Evolutionary conservation across 2,113 vertebrate genomes (phyloP).

Genomic region (Odontesthes bonariensis): DNA sequence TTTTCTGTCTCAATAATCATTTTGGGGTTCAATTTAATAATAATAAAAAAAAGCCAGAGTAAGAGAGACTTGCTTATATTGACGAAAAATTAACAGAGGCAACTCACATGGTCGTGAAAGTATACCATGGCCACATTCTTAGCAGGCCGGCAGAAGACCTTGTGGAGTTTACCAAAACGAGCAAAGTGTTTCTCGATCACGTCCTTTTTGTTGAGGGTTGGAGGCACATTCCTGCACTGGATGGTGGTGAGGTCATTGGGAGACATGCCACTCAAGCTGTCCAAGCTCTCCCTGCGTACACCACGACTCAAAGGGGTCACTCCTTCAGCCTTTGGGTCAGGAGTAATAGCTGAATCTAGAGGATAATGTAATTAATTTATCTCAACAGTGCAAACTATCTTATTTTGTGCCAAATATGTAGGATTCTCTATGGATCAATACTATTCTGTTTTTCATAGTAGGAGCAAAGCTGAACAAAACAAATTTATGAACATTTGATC

Average conservation of each 20-base stretch:
- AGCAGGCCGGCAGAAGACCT: slow-evolving; percentile 81
- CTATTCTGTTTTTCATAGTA: not conserved
- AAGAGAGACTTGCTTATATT: no score
- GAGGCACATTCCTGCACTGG: slow-evolving; percentile 88
- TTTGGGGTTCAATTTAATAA: no score
- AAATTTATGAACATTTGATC: not conserved
- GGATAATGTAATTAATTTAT: not conserved
- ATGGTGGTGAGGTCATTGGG: slow-evolving; percentile 81
- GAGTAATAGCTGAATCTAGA: slow-evolving; percentile 23
- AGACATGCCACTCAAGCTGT: slow-evolving; percentile 75
- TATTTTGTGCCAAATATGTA: not conserved
- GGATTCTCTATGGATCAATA: not conserved
- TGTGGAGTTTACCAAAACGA: slow-evolving; percentile 86
- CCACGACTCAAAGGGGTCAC: slow-evolving; percentile 52
- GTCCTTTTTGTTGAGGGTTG: slow-evolving; percentile 83
- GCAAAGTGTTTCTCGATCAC: slow-evolving; percentile 87
- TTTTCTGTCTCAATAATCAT: no score
- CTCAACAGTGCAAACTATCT: not conserved
- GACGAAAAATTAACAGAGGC: not conserved
- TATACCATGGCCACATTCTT: slow-evolving; percentile 87
- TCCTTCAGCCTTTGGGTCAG: slow-evolving; percentile 20
- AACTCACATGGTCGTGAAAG: slow-evolving; percentile 91
- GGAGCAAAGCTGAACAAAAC: not conserved
- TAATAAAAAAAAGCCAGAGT: no score
- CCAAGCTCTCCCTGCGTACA: slow-evolving; percentile 80